These are phyloP conservation scores for Gastrophysa polygoni DNA, from an alignment of 2,888 invertebrate species.

Conservation along the genomic window DNA sequence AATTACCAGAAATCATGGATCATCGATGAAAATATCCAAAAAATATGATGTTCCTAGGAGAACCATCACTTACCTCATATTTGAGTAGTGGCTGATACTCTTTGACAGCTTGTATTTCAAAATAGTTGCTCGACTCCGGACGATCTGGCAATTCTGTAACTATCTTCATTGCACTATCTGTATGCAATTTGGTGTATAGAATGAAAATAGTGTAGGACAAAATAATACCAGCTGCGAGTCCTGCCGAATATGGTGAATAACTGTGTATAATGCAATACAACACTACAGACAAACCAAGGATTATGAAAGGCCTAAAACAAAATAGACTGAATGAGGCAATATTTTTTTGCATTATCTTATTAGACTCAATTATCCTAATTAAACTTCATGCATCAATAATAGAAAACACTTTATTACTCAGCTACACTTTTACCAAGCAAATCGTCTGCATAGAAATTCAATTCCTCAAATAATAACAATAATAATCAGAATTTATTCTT, in stretches of 20 bases:
- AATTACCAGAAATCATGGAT: no score
- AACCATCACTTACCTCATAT: slow-evolving; percentile 63
- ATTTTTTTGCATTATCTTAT: no score
- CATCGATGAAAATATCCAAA: no score
- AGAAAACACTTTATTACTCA: no score
- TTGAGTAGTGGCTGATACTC: slow-evolving; percentile 67
- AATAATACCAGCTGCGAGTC: slow-evolving; percentile 40
- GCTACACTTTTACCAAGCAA: no score
- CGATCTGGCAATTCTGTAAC: slow-evolving; percentile 1
- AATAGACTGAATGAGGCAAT: no score
- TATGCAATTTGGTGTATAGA: slow-evolving; percentile 37
- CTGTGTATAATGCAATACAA: slow-evolving; percentile 43
- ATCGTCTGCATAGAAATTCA: no score
- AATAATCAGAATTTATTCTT: no score
- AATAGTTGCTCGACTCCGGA: slow-evolving; percentile 47
- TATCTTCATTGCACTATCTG: slow-evolving; percentile 5
- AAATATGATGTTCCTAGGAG: no score
- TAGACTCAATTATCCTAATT: no score
- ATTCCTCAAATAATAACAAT: no score
- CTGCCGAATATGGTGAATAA: slow-evolving; percentile 45
- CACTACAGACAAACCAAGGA: slow-evolving; percentile 36
- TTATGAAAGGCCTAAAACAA: slow-evolving; percentile 37
- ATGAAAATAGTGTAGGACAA: slow-evolving; percentile 33
- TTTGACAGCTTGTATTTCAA: slow-evolving; percentile 68
- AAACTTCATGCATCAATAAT: no score